These are phyloP conservation scores for Turnix velox DNA, from an alignment of 2,113 vertebrate genomes.

Conservation along the genomic window DNA sequence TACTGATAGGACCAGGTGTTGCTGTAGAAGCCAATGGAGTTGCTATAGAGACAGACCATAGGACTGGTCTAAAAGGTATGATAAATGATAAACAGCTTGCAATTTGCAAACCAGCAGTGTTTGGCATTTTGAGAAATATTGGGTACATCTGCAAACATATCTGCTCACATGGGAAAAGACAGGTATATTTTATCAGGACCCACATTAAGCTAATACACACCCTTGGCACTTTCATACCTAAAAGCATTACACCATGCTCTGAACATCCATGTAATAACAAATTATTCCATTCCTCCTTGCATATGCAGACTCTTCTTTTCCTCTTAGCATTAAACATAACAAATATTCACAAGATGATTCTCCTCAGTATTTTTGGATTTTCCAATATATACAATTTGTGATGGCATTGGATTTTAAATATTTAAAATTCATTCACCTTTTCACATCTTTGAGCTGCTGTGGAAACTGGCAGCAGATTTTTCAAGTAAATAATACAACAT, in stretches of 20 bases:
- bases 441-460: background rate
- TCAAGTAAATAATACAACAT: constrained; percentile 39
- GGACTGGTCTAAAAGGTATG: constrained; percentile 36
- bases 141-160: constrained; percentile 8
- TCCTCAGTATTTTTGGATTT: background rate
- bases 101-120: constrained; percentile 4
- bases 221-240: background rate
- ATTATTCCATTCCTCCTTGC: background rate
- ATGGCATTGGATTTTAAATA: constrained; percentile 7
- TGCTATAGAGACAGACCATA: constrained; percentile 62
- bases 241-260: background rate
- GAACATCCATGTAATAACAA: background rate
- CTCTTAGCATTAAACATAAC: background rate
- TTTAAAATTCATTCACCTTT: constrained; percentile 28
- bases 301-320: background rate
- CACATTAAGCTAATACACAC: background rate
- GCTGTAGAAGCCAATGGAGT: constrained; percentile 12
- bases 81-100: constrained; percentile 27
- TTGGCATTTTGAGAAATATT: constrained; percentile 40
- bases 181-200: background rate
- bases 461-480: constrained; percentile 24
- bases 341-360: background rate
- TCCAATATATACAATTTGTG: background rate
- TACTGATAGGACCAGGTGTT: constrained; percentile 41
- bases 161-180: background rate